Percentiles rank a stretch among this genome's conserved stretches.
These are phyloP conservation scores for Papilio elwesi DNA, from an alignment of 2,888 invertebrate species.

Conservation along the genomic window DNA sequence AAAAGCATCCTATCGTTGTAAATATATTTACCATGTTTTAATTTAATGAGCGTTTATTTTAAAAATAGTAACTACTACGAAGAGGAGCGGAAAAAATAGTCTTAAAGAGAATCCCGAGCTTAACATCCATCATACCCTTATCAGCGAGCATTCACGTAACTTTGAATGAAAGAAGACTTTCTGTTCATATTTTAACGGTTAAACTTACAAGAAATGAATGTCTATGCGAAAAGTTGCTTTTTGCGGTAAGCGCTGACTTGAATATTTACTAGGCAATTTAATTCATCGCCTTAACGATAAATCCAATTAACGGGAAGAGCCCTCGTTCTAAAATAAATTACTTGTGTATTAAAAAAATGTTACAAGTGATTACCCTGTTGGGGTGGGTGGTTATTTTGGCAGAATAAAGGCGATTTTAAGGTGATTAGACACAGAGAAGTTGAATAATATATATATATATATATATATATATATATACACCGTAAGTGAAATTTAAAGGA, in stretches of 20 bases:
- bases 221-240: conserved; percentile 2
- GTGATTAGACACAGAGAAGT: background rate
- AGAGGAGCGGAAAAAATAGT: background rate
- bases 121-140: conserved; percentile 22
- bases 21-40: background rate
- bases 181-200: conserved; percentile 12
- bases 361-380: background rate
- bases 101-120: conserved; percentile 4
- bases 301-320: conserved; percentile 13
- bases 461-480: no score
- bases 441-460: no score
- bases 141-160: conserved; percentile 7
- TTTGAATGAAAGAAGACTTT: conserved; percentile 6
- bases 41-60: background rate
- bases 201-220: conserved; percentile 11
- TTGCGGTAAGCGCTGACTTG: conserved; percentile 7
- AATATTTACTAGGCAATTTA: conserved; percentile 18
- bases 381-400: background rate
- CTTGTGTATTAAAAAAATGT: conserved; percentile 1
- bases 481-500: no score
- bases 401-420: background rate
- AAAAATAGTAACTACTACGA: conserved; percentile 1
- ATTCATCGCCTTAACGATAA: conserved; percentile 15
- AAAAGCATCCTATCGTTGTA: no score
- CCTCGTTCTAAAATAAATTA: conserved; percentile 14